Evolutionary conservation across 2,888 invertebrate genomes (phyloP).

Genomic region (Gari tellinella): DNA sequence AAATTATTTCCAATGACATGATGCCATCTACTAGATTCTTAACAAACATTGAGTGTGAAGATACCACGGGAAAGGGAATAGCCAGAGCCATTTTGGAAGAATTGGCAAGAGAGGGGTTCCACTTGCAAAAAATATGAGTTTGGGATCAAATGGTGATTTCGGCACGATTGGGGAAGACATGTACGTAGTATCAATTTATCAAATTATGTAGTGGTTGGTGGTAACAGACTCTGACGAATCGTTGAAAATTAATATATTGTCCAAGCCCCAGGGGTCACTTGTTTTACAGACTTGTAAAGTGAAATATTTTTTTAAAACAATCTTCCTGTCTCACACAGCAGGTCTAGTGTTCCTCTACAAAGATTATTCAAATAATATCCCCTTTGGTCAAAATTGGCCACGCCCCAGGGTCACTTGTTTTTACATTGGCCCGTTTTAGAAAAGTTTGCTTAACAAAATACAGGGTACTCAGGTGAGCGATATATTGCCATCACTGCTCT

Average conservation of each 20-base stretch:
- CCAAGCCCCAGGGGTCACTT: no score
- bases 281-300: background rate
- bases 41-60: constrained; percentile 4
- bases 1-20: background rate
- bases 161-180: constrained; percentile 8
- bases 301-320: no score
- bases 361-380: no score
- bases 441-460: background rate
- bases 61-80: constrained; percentile 8
- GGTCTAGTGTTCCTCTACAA: no score
- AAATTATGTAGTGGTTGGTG: background rate
- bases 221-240: no score
- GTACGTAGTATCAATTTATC: constrained; percentile 8
- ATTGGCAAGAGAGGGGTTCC: background rate
- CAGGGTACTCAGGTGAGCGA: constrained; percentile 27
- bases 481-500: no score
- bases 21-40: background rate
- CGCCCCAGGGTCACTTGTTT: no score
- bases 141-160: constrained; percentile 9
- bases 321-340: no score
- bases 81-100: background rate
- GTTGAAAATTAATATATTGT: no score
- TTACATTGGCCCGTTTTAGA: background rate
- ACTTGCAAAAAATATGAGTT: constrained; percentile 6
- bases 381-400: no score